Evolutionary conservation across 2,888 invertebrate genomes (phyloP).

Genomic region (Frankliniella intonsa): DNA sequence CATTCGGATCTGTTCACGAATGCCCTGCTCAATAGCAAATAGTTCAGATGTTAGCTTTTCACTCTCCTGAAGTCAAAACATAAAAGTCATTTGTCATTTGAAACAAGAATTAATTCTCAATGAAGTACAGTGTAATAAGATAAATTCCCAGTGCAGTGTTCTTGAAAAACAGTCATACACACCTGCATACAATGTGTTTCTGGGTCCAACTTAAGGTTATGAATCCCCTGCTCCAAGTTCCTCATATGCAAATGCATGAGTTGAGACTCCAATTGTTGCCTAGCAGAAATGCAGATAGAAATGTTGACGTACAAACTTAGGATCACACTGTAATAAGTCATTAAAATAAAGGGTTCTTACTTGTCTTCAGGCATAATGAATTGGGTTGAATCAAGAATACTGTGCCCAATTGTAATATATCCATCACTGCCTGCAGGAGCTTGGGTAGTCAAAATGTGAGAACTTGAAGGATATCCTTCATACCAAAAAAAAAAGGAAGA

Average conservation of each 20-base stretch:
- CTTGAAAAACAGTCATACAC: neutral
- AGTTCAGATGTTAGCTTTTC: slow-evolving; percentile 57
- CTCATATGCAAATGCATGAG: slow-evolving; percentile 57
- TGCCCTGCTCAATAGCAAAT: slow-evolving; percentile 58
- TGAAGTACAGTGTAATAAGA: neutral
- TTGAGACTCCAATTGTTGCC: slow-evolving; percentile 55
- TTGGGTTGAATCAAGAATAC: slow-evolving; percentile 41
- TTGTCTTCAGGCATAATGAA: slow-evolving; percentile 32
- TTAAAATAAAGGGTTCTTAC: neutral
- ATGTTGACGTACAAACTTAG: slow-evolving; percentile 17
- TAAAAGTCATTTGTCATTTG: slow-evolving; percentile 28
- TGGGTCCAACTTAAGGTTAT: slow-evolving; percentile 52
- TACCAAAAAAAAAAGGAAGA: neutral
- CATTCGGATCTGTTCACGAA: slow-evolving; percentile 53
- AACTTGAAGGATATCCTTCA: slow-evolving; percentile 41
- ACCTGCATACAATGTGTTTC: slow-evolving; percentile 15
- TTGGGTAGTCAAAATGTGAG: slow-evolving; percentile 40
- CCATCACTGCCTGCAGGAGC: slow-evolving; percentile 46
- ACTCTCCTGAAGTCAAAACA: slow-evolving; percentile 48
- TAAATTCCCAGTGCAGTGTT: neutral
- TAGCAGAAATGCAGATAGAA: slow-evolving; percentile 37
- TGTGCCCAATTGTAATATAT: slow-evolving; percentile 50
- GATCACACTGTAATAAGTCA: slow-evolving; percentile 25
- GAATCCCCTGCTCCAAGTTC: slow-evolving; percentile 57
- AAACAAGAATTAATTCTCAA: slow-evolving; percentile 2